Evolutionary conservation across 2,113 vertebrate genomes (phyloP), one percentile per base, ranked within the genome.

Genomic region (Nansenia antarctica): DNA sequence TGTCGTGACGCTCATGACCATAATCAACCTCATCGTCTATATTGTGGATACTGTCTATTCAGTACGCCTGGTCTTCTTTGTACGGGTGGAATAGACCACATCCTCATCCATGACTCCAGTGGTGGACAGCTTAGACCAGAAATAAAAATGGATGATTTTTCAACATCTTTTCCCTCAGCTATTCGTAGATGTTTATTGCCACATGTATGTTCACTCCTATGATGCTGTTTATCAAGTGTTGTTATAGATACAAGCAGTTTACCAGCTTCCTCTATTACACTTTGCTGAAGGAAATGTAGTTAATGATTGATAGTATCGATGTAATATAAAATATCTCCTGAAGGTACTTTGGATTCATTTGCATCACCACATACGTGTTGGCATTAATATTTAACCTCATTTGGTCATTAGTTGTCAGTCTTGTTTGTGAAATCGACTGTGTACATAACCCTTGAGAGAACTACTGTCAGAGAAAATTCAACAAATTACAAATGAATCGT

Each of bases 21-120:
- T 92, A 77, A 72, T 94, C 68, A 97, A 97, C 84, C 81, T 91
- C 18, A 69, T 94, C 0, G 90, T 94, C 66, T 96, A 96, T 78
- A 77, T 80, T 1, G 75, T 94, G 72, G 95, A 97, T 84, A 37
- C 92, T 0, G 59, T 86, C 12, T 94, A 94, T 76, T 93, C 94
- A 0, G 74, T 92, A 76, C 76, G n/a, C 24, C 78, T 94, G 60
- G 93, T 95, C 2, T 95, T 94, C 59, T 67, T 85, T 59, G 22
- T 35, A 7, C 67, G n/a, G 1, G 49, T 88, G 45, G 29, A 12
- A 31, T 15, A 58, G 55, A 6, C 29, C 29, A 30, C 9, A 55
- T 55, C 7, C 18, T 30, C 29, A 14, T 49, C n/a, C 45, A 22
- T 15, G 18, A 49, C n/a, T 37, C 11, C 35, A 20, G 6, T 20